These are phyloP conservation scores for Drosophila merina DNA, from an alignment of 2,888 invertebrate genomes.

Conservation along the genomic window DNA sequence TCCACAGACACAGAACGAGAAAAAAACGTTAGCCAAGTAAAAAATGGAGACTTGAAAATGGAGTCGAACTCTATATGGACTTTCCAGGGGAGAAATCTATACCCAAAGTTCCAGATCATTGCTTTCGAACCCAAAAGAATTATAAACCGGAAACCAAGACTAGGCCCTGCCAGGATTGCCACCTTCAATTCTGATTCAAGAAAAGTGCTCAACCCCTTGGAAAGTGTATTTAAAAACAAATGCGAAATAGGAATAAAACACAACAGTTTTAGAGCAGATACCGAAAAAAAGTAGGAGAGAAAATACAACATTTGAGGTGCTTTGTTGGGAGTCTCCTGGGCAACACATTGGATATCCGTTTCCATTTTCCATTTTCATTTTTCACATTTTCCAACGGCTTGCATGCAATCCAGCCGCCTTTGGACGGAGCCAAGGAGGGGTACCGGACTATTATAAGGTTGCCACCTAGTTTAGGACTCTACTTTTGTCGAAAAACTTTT, in stretches of 20 bases:
- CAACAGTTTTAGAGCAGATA: not conserved
- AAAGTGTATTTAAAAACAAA: not conserved
- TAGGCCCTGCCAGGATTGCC: not conserved
- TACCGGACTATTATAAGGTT: slow-evolving; percentile 7
- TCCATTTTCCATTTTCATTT: slow-evolving; percentile 16
- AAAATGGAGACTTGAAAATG: not conserved
- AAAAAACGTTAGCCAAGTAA: not conserved
- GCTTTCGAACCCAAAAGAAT: not conserved
- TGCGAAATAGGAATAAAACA: not conserved
- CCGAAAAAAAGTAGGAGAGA: not conserved
- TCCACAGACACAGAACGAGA: not conserved
- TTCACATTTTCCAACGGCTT: slow-evolving; percentile 16
- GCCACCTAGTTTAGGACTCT: not conserved
- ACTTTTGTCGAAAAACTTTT: not conserved
- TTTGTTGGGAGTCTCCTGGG: slow-evolving; percentile 41
- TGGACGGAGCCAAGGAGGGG: not conserved
- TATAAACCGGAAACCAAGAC: too few species aligned
- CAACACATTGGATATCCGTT: slow-evolving; percentile 67
- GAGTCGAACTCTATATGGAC: not conserved
- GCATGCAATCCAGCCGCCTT: slow-evolving; percentile 26
- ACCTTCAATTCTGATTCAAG: not conserved
- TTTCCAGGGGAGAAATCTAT: not conserved
- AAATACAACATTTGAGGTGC: slow-evolving; percentile 16
- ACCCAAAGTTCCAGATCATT: not conserved
- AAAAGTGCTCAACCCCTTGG: not conserved